phyloP scores from a whole-genome alignment of 2,888 invertebrate species.

The Drosophila barbarae region DNA sequence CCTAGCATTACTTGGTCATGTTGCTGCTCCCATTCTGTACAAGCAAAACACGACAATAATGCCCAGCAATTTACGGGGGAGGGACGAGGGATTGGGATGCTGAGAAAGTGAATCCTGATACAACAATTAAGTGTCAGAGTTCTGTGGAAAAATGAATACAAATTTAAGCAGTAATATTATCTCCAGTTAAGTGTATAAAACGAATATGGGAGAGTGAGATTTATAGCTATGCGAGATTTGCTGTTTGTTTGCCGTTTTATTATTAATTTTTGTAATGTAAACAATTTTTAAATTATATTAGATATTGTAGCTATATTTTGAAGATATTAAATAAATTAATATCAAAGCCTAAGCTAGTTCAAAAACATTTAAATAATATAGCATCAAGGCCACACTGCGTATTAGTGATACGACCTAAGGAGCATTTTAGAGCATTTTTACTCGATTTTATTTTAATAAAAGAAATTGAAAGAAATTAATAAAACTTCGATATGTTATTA shows the following conservation, averaged over 20 bases:
- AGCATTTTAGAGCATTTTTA: not conserved
- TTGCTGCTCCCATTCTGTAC: slow-evolving; percentile 11
- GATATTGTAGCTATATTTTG: not conserved
- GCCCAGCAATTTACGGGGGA: slow-evolving; percentile 44
- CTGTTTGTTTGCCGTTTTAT: not conserved
- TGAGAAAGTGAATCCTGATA: slow-evolving; percentile 1
- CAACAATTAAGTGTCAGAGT: slow-evolving; percentile 5
- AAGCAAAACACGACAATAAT: slow-evolving; percentile 17
- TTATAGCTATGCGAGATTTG: not conserved
- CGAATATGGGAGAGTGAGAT: not conserved
- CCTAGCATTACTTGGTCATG: slow-evolving; percentile 46
- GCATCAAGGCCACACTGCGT: not conserved
- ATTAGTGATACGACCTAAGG: not conserved
- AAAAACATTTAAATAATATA: not conserved
- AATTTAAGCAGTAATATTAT: not conserved
- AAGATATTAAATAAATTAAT: not conserved
- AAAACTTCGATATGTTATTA: not conserved
- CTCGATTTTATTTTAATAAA: not conserved
- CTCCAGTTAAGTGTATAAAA: not conserved
- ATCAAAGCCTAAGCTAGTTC: not conserved
- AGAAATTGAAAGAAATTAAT: not conserved
- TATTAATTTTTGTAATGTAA: not conserved
- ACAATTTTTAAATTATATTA: not conserved
- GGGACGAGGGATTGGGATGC: not conserved
- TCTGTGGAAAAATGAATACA: slow-evolving; percentile 1